Evolutionary conservation across 2,888 invertebrate species (phyloP).

Genomic region (Eristalinus aeneus): DNA sequence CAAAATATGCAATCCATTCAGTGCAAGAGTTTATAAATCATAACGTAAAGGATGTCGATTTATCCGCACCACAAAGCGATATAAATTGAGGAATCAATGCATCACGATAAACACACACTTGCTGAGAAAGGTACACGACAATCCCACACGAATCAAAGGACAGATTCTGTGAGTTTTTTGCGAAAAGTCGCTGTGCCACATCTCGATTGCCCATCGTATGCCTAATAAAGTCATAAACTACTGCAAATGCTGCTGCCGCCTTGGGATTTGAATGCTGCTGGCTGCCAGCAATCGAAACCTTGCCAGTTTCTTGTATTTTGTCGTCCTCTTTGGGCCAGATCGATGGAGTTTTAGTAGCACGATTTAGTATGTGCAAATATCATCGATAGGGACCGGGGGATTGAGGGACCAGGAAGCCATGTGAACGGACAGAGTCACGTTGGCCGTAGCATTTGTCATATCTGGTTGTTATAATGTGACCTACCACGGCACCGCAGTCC

Average conservation of each 20-base stretch:
- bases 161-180: conserved; percentile 57
- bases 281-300: conserved; percentile 53
- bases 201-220: conserved; percentile 68
- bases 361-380: conserved; percentile 71
- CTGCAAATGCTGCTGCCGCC: conserved; percentile 68
- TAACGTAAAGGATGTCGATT: conserved; percentile 34
- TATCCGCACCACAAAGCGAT: conserved; percentile 44
- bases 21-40: conserved; percentile 49
- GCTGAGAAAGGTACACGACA: conserved; percentile 47
- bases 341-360: conserved; percentile 68
- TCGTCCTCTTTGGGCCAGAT: conserved; percentile 44
- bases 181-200: conserved; percentile 51
- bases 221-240: conserved; percentile 70
- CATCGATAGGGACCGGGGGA: conserved; percentile 52
- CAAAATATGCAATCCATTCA: neutral
- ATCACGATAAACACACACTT: conserved; percentile 63
- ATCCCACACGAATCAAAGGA: conserved; percentile 49
- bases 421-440: conserved; percentile 63
- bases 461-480: conserved; percentile 67
- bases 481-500: conserved; percentile 54
- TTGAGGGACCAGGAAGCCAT: conserved; percentile 25
- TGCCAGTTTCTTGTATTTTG: conserved; percentile 32
- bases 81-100: conserved; percentile 65
- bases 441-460: conserved; percentile 68
- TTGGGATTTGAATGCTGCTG: conserved; percentile 66